A percentile compares a stretch with the other conserved stretches of the same genome.
Conservation (phyloP, 2,888 invertebrate genomes). For the Synergus umbraculus region DNA sequence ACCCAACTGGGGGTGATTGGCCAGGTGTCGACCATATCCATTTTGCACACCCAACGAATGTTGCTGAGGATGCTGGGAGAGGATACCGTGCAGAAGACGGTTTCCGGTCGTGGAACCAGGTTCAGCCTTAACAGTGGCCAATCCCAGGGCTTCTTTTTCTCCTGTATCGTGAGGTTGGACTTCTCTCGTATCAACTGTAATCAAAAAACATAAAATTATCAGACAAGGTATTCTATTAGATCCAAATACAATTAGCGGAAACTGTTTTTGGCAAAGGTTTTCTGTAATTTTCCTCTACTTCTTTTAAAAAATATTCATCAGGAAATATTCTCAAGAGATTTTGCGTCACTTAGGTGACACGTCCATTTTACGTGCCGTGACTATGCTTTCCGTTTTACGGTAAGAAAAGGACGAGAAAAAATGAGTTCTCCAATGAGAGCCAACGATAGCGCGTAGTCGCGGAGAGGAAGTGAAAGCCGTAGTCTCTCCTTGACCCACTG, state of each 20-base stretch:
- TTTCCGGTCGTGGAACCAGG: conserved; percentile 73
- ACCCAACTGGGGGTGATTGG: conserved; percentile 80
- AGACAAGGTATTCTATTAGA: not conserved
- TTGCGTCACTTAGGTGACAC: conserved; percentile 24
- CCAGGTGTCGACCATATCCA: conserved; percentile 73
- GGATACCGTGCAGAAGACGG: conserved; percentile 81
- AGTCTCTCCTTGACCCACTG: conserved; percentile 77
- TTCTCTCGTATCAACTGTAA: conserved; percentile 83
- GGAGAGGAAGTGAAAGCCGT: conserved; percentile 77
- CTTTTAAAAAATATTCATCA: not conserved
- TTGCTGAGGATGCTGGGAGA: conserved; percentile 81
- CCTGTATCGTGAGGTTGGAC: conserved; percentile 74
- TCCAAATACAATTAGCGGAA: too few relatives aligned
- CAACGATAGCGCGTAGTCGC: conserved; percentile 63
- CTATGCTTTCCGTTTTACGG: conserved; percentile 31
- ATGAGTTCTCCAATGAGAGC: conserved; percentile 55
- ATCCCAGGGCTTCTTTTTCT: conserved; percentile 71
- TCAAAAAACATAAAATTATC: conserved; percentile 56
- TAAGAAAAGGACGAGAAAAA: conserved; percentile 43
- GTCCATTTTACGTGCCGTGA: conserved; percentile 13
- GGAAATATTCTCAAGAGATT: not conserved
- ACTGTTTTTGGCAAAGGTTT: not conserved
- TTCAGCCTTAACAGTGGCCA: conserved; percentile 73
- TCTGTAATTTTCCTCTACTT: not conserved
- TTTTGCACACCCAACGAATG: conserved; percentile 74